Conservation (phyloP, 2,113 vertebrate species). For the Nannospalax galili region DNA sequence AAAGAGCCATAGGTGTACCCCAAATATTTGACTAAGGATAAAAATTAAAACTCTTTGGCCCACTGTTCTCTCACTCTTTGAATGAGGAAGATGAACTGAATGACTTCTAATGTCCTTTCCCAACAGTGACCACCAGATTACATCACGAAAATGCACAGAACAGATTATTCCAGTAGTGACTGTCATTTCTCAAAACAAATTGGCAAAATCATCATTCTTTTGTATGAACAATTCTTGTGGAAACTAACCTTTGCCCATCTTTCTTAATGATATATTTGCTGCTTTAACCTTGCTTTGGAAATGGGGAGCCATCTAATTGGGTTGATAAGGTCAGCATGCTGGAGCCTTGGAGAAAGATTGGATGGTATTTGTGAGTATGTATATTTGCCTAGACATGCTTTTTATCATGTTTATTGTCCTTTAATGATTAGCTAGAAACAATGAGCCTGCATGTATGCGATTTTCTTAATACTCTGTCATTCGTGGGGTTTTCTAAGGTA, state of each 20-base stretch:
- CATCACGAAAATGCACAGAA: background rate
- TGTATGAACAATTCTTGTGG: conserved; percentile 43
- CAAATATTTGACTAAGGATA: background rate
- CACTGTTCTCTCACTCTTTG: conserved; percentile 12
- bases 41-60: background rate
- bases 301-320: conserved; percentile 71
- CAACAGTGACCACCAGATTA: conserved; percentile 7
- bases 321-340: conserved; percentile 76
- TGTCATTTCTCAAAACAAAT: conserved; percentile 63
- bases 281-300: conserved; percentile 68
- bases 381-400: conserved; percentile 69
- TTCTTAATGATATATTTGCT: conserved; percentile 75
- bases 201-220: conserved; percentile 48
- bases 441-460: conserved; percentile 55
- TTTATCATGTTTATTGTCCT: conserved; percentile 75
- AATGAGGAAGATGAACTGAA: conserved; percentile 4
- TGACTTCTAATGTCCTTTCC: background rate
- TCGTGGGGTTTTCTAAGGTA: conserved; percentile 66
- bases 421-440: conserved; percentile 70
- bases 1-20: background rate
- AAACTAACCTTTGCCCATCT: conserved; percentile 71
- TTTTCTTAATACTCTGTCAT: conserved; percentile 61
- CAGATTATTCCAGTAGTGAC: conserved; percentile 23
- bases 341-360: conserved; percentile 63
- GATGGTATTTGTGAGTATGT: conserved; percentile 69